A percentile compares a stretch with the other conserved stretches of the same genome.
These are phyloP conservation scores for Crenuchus spilurus DNA, from an alignment of 2,797 vertebrate species.

Conservation along the genomic window DNA sequence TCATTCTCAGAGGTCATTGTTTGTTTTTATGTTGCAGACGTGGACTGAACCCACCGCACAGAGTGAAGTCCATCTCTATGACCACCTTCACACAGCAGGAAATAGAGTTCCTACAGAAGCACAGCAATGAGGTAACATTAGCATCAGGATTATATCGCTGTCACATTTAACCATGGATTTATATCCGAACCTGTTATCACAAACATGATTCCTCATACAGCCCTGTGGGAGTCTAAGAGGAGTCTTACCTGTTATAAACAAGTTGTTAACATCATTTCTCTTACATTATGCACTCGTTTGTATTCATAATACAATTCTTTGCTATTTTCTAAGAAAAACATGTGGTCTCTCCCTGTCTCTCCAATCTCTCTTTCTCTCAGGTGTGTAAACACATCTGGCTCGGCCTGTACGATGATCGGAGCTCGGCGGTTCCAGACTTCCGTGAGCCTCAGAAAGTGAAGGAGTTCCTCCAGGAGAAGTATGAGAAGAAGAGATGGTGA, in stretches of 20 bases:
- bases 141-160: no score
- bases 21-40: constrained; percentile 75
- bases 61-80: constrained; percentile 99
- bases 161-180: no score
- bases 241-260: no score
- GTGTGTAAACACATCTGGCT: constrained; percentile 99
- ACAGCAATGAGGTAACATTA: constrained; percentile 92
- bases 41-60: constrained; percentile 96
- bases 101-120: constrained; percentile 98
- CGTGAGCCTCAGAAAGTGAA: constrained; percentile 99
- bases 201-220: no score
- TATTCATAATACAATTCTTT: no score
- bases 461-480: constrained; percentile 99
- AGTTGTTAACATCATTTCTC: no score
- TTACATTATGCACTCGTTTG: not conserved
- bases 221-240: no score
- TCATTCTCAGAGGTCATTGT: constrained; percentile 51
- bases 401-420: constrained; percentile 98
- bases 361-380: constrained; percentile 69
- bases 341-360: not conserved
- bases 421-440: constrained; percentile 98
- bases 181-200: no score
- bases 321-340: constrained; percentile 12
- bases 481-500: constrained; percentile 99
- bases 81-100: constrained; percentile 98